Evolutionary conservation across 2,113 vertebrate species (phyloP), one percentile per base, ranked within the genome.

Genomic region (Podiceps cristatus): DNA sequence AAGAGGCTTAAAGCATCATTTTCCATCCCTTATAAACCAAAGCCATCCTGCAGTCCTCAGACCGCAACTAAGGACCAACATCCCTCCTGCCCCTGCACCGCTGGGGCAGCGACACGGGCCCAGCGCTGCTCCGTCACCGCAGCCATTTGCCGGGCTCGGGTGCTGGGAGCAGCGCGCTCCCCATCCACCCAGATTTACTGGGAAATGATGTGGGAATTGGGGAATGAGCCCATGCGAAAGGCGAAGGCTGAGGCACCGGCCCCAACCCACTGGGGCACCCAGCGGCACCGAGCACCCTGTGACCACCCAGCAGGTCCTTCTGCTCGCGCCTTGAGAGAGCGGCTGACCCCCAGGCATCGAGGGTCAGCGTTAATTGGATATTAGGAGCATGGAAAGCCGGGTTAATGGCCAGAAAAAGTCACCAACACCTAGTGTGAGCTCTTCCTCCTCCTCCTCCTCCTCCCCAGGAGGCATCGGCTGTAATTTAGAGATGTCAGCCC

Each of bases 81-180:
- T 6, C 64, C 49, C 71, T 59, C 44, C 71, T 27, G 53, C 29
- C n/a, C 47, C 2, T 2, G 3, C 63, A 4, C 13, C 9, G 0
- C 27, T 3, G 1, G 56, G 49, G 53, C 23, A 3, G 49, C 1
- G 23, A 45, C 59, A 11, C 0, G 1, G 5, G 5, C 44, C 40
- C 4, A 1, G 0, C 0, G 6, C 75, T 35, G 59, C 76, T 60
- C 9, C 44, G 14, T 71, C 69, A 4, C 37, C 1, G 1, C 52
- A 33, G 45, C 72, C 44, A 2, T 45, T 27, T 11, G 76, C 80
- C 11, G 7, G 20, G 60, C 50, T 29, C 6, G 0, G 8, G 27
- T 0, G 4, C 9, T 23, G 27, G 63, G 72, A 77, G 31, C 0
- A 1, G 66, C 5, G 0, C 2, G 2, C 3, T 66, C 56, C 79